phyloP scores from a whole-genome alignment of 1,140 invertebrate species.

The Bombus polaris region DNA sequence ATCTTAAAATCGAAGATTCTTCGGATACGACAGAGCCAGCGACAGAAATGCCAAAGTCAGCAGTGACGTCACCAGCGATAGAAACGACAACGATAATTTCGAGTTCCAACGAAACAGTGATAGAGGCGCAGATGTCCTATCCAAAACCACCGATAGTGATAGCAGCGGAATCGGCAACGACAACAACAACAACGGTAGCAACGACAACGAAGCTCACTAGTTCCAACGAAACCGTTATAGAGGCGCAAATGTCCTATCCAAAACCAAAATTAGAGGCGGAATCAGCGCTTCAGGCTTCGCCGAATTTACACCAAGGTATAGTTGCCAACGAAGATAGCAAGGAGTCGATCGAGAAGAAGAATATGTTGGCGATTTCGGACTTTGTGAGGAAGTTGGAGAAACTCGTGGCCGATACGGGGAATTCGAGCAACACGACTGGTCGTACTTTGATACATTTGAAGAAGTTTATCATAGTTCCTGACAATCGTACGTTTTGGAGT shows the following conservation, averaged over 20 bases:
- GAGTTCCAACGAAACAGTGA: not conserved
- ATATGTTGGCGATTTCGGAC: constrained; percentile 47
- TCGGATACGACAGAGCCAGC: not conserved
- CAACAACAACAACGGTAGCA: not conserved
- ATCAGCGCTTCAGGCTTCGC: not conserved
- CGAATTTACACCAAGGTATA: not conserved
- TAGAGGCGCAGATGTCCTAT: not conserved
- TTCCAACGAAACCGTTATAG: not conserved
- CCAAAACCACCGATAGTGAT: not conserved
- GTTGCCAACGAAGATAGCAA: not conserved
- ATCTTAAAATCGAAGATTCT: not conserved
- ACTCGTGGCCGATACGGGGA: constrained; percentile 26
- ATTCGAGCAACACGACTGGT: not conserved
- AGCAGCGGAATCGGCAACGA: not conserved
- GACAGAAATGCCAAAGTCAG: not conserved
- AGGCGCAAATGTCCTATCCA: not conserved
- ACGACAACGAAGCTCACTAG: not conserved
- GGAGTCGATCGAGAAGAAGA: constrained; percentile 34
- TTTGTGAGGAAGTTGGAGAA: constrained; percentile 54
- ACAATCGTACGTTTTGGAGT: constrained; percentile 32
- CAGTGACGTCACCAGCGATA: not conserved
- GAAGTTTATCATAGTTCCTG: constrained; percentile 42
- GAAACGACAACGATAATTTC: not conserved
- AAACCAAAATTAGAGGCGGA: not conserved
- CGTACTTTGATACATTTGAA: constrained; percentile 48